Percentiles rank a stretch among this genome's conserved stretches.
Evolutionary conservation across 2,888 invertebrate species (phyloP).

Genomic region (Timandra comae): DNA sequence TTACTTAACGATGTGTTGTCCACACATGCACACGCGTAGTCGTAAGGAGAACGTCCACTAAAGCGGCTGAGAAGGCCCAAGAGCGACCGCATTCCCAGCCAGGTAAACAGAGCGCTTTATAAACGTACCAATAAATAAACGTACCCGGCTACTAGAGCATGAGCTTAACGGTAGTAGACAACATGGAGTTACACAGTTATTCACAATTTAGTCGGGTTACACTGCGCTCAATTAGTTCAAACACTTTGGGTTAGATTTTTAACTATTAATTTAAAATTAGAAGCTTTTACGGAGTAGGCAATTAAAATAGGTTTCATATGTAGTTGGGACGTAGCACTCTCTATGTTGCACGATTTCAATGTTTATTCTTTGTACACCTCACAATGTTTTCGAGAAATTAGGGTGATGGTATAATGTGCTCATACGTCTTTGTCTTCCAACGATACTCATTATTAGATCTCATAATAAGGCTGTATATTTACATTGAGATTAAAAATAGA

Average conservation of each 20-base stretch:
- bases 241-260: slow-evolving; percentile 28
- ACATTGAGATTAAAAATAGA: no score
- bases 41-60: slow-evolving; percentile 77
- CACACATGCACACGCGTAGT: slow-evolving; percentile 76
- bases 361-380: slow-evolving; percentile 34
- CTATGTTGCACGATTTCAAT: slow-evolving; percentile 57
- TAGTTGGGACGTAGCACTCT: slow-evolving; percentile 58
- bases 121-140: slow-evolving; percentile 49
- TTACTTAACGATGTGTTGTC: slow-evolving; percentile 74
- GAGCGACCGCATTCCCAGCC: slow-evolving; percentile 77
- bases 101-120: slow-evolving; percentile 72
- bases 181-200: slow-evolving; percentile 37
- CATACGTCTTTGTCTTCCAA: slow-evolving; percentile 14
- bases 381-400: slow-evolving; percentile 30
- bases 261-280: slow-evolving; percentile 24
- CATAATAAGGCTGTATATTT: no score
- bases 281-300: slow-evolving; percentile 16
- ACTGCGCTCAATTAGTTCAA: slow-evolving; percentile 51
- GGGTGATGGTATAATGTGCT: slow-evolving; percentile 47
- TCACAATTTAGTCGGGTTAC: slow-evolving; percentile 48
- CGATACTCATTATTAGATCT: slow-evolving; percentile 9
- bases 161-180: slow-evolving; percentile 59
- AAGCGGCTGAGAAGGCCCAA: slow-evolving; percentile 77
- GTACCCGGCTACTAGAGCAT: slow-evolving; percentile 54
- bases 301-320: slow-evolving; percentile 28